Conservation (phyloP, 1,140 invertebrate species). For the Akabosia matsudoensis region DNA sequence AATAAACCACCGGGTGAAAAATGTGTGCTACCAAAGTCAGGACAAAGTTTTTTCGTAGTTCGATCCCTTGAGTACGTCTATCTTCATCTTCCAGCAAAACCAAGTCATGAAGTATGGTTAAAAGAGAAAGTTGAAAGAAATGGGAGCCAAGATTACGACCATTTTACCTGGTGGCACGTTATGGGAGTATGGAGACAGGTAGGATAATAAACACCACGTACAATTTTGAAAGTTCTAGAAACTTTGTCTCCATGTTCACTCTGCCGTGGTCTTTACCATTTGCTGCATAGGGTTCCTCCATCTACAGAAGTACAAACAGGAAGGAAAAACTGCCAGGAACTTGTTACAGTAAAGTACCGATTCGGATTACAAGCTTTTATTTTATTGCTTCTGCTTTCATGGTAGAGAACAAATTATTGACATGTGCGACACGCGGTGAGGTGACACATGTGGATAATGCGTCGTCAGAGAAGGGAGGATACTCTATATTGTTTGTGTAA, state of each 20-base stretch:
- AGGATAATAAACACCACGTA: not conserved
- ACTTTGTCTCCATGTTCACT: no score
- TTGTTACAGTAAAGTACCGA: not conserved
- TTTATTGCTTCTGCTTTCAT: not conserved
- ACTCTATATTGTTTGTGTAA: conserved; percentile 1
- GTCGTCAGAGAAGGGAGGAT: not conserved
- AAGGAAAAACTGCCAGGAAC: not conserved
- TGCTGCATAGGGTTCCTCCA: no score
- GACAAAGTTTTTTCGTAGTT: not conserved
- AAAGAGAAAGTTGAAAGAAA: not conserved
- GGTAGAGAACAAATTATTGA: conserved; percentile 7
- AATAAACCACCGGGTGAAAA: not conserved
- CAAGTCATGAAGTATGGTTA: not conserved
- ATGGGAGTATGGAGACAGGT: not conserved
- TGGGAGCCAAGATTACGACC: not conserved
- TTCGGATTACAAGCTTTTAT: not conserved
- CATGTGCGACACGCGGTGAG: conserved; percentile 7
- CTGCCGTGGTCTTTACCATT: no score
- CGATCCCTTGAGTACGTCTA: not conserved
- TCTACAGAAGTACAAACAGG: no score
- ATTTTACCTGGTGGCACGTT: not conserved
- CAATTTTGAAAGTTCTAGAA: not conserved
- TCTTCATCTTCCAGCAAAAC: not conserved
- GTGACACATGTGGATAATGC: conserved; percentile 9
- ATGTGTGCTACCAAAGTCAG: conserved; percentile 13